Evolutionary conservation across 2,797 vertebrate species (phyloP), one percentile per base, ranked within the genome.

Genomic region (Sebastiscus tertius): DNA sequence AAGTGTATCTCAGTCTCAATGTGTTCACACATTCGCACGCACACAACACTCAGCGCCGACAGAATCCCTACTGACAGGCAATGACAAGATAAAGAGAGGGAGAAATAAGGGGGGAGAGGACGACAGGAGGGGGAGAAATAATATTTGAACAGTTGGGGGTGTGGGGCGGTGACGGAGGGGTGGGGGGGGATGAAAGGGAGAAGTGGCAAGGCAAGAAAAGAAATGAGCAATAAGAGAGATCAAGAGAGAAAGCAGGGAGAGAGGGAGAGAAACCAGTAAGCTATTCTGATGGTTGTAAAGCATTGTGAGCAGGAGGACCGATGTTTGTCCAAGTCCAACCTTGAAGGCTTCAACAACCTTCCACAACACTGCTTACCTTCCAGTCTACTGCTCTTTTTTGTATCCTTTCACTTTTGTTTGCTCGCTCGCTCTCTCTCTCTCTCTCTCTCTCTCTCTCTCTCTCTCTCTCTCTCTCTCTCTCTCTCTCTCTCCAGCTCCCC

Each of bases 51-150:
- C 88, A 39, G 89, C 84, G 85, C 90, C 93, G 93, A 93, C 81
- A 87, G 88, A 94, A 95, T 95, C 95, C 94, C 94, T 88, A 94
- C 92, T 96, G 92, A 95, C 95, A 95, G 92, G 89, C 94, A 95
- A 95, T 94, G 94, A 94, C 94, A 94, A 94, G 94, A 95, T 94
- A 95, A 95, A 96, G 92, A 94, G 90, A 92, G 90, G 79, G 88
- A 89, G 91, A 65, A 74, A 80, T 86, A 87, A 49, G 79, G 89
- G 87, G 87, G 86, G 90, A 83, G 90, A 83, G 92, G 92, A 90
- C 81, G 85, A 90, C 87, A 93, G 86, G 89, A 91, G 91, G 86
- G 90, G 93, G 87, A 87, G 87, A 86, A 89, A 93, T 93, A 94
- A 94, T 95, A 95, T 94, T 95, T 94, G 90, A 94, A 93, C 89